A percentile compares a stretch with the other conserved stretches of the same genome.
Conservation (phyloP, 2,113 vertebrate genomes). For the Mixornis gularis region DNA sequence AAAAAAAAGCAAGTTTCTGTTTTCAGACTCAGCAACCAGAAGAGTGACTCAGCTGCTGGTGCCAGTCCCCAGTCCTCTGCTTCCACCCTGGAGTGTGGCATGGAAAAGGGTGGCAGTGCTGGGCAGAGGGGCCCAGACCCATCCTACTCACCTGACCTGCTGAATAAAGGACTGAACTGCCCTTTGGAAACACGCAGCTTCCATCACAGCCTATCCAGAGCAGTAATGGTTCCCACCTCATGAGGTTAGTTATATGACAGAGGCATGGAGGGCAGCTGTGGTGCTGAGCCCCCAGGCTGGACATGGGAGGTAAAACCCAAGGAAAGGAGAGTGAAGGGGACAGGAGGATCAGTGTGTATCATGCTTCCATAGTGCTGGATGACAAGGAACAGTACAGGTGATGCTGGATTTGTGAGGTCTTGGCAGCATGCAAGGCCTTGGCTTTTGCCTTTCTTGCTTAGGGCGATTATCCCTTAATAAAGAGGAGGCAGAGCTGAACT, state of each 20-base stretch:
- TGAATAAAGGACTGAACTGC: not conserved
- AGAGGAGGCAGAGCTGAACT: not conserved
- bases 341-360: not conserved
- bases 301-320: not conserved
- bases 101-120: not conserved
- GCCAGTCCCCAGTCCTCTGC: not conserved
- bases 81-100: not conserved
- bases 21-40: not conserved
- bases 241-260: not conserved
- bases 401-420: not conserved
- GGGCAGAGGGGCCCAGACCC: not conserved
- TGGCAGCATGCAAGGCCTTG: fast-evolving
- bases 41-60: not conserved
- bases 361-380: not conserved
- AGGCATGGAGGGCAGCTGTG: not conserved
- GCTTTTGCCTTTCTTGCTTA: not conserved
- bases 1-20: not conserved
- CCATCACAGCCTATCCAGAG: not conserved
- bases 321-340: not conserved
- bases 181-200: not conserved
- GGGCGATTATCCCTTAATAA: not conserved
- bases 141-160: not conserved
- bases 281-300: not conserved
- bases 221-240: not conserved
- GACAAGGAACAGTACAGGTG: not conserved